Conservation (phyloP, 2,113 vertebrate genomes). For the Glareola pratincola region DNA sequence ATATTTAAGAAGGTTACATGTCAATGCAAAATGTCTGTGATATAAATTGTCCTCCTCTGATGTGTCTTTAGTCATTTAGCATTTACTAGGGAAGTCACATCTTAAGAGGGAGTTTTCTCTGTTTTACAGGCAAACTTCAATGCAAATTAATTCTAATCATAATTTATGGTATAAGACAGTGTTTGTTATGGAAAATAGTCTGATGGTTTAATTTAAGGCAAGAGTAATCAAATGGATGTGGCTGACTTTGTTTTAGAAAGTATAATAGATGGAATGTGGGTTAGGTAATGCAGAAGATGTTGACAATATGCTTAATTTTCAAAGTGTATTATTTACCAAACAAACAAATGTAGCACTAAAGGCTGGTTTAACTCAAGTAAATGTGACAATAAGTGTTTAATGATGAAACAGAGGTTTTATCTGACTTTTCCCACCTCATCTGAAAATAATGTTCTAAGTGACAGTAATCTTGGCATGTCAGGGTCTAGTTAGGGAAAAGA, state of each 20-base stretch:
- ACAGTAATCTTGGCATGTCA: not conserved
- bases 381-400: not conserved
- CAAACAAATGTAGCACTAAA: not conserved
- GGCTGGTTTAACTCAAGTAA: not conserved
- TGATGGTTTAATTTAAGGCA: slow-evolving; percentile 34
- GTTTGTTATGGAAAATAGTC: not conserved
- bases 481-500: not conserved
- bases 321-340: not conserved
- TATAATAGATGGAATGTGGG: not conserved
- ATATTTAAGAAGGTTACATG: not conserved
- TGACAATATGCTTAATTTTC: not conserved
- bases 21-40: not conserved
- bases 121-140: not conserved
- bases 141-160: slow-evolving; percentile 8
- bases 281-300: not conserved
- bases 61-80: not conserved
- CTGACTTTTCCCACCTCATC: not conserved
- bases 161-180: slow-evolving; percentile 5
- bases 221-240: slow-evolving; percentile 32
- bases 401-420: not conserved
- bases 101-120: not conserved
- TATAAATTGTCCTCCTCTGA: not conserved
- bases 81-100: not conserved
- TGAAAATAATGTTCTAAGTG: slow-evolving; percentile 6
- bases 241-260: not conserved